Percentiles rank a stretch among this genome's conserved stretches.
Evolutionary conservation across 2,113 vertebrate genomes (phyloP).

Genomic region (Bungarus multicinctus): DNA sequence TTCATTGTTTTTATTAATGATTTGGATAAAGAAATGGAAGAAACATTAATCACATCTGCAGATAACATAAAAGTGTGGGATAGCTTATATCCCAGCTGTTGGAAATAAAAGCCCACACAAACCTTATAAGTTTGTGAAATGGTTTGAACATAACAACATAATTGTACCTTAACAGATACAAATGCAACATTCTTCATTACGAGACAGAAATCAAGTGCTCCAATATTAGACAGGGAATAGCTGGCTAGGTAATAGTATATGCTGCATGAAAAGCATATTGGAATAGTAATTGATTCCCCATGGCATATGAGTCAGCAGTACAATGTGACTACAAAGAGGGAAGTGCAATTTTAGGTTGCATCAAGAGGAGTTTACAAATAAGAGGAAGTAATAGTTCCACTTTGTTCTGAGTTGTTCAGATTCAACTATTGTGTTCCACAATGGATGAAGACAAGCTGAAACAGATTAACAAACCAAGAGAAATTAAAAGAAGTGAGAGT

Average conservation of each 20-base stretch:
- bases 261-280: background rate
- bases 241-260: background rate
- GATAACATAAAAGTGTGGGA: background rate
- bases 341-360: background rate
- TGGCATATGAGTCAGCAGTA: background rate
- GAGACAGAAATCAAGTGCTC: background rate
- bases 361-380: background rate
- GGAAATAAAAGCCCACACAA: background rate
- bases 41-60: background rate
- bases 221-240: background rate
- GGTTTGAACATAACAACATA: background rate
- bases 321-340: background rate
- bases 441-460: background rate
- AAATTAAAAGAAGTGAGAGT: background rate
- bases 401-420: background rate
- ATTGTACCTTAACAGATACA: background rate
- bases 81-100: background rate
- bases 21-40: background rate
- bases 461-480: background rate
- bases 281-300: background rate
- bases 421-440: background rate
- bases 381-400: background rate
- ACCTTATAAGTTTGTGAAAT: background rate
- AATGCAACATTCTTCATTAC: background rate
- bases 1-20: background rate